phyloP scores from a whole-genome alignment of 2,797 vertebrate genomes.

The Enoplosus armatus region DNA sequence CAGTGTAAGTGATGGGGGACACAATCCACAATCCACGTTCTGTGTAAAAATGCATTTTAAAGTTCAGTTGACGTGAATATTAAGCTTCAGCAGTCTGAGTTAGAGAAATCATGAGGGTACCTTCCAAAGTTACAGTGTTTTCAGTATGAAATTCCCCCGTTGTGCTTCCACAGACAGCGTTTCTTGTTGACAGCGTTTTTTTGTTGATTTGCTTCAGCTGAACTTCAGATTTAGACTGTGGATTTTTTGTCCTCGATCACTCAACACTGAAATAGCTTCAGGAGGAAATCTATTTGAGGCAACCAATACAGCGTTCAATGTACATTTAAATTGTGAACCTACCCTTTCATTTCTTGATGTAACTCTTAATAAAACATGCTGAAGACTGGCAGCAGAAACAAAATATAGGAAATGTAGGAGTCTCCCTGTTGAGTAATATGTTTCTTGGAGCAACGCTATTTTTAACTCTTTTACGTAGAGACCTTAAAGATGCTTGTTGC shows the following conservation, averaged over 20 bases:
- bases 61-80: background rate
- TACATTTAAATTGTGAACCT: background rate
- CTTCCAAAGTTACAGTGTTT: background rate
- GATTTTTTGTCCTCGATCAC: no score
- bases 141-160: background rate
- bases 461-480: conserved; percentile 72
- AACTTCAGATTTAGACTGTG: no score
- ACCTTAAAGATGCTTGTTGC: conserved; percentile 73
- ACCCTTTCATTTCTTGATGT: background rate
- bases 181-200: no score
- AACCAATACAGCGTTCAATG: background rate
- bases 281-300: no score
- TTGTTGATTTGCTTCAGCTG: no score
- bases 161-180: background rate
- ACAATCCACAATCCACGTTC: background rate
- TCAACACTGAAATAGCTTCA: no score
- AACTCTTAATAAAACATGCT: conserved; percentile 6
- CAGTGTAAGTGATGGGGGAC: background rate
- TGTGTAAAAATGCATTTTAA: background rate
- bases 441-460: conserved; percentile 77
- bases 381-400: conserved; percentile 2
- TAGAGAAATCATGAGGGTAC: background rate
- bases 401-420: conserved; percentile 12
- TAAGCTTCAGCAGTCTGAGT: background rate
- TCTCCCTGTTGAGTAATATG: conserved; percentile 64